Evolutionary conservation across 2,797 vertebrate genomes (phyloP), one percentile per base, ranked within the genome.

Genomic region (Danio albolineatus): DNA sequence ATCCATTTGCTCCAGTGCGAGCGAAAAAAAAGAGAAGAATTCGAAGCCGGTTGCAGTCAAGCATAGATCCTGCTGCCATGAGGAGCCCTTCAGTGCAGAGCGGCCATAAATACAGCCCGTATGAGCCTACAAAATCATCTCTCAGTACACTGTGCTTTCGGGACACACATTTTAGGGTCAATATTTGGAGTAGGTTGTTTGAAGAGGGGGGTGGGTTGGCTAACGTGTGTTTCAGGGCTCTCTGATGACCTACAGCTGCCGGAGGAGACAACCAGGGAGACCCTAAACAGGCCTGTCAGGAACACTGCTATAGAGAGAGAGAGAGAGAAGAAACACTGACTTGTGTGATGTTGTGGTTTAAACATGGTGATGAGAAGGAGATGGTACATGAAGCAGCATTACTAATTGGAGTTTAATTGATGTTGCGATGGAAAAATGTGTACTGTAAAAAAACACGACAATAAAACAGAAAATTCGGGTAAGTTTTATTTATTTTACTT

Each of bases 371-470:
- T 53, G 78, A 51, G 10, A 51, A 60, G 48, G 79, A 77, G 53
- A 41, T 89, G 87, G 87, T 85, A 76, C 87, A 89, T 69, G 84
- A 87, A 77, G n/a, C 72, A 36, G 90, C 86, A 67, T 93, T 89
- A 93, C 90, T 88, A 91, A 94, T 87, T 92, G 88, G 83, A 89
- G 88, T 94, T 93, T 93, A 93, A 93, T 89, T 93, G 88, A 88
- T 79, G 85, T 80, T 59, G 61, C 80, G 64, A 71, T 66, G 57
- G 61, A 71, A 64, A 75, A n/a, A 38, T 43, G 41, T 78, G 41
- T 53, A 2, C 4, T 56, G 21, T 38, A 43, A 28, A 28, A 28
- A 28, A 28, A 28, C 28, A 28, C 28, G 1, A 28, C 28, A 28
- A 1, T 1, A 28, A 28, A 28, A 28, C n/a, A n/a, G 28, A 62